phyloP scores from a whole-genome alignment of 2,888 invertebrate species.

The Tanytarsus gracilentus region DNA sequence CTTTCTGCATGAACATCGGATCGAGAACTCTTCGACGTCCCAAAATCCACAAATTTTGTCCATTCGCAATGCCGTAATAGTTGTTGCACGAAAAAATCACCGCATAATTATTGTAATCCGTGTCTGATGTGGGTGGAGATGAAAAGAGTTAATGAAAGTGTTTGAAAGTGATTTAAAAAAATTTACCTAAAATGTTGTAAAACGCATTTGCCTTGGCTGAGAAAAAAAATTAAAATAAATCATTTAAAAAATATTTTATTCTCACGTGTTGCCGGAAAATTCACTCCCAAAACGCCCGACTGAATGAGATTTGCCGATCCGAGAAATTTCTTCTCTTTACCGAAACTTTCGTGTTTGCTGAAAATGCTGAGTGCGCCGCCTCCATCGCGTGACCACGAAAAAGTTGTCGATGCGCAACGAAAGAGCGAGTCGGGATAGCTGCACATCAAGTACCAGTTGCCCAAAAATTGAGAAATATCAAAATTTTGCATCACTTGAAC shows the following conservation, averaged over 20 bases:
- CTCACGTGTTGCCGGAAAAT: conserved; percentile 15
- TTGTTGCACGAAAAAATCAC: conserved; percentile 22
- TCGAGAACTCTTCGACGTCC: conserved; percentile 10
- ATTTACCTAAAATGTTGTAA: conserved; percentile 19
- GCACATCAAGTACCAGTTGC: not conserved
- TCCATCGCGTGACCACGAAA: not conserved
- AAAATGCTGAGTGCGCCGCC: not conserved
- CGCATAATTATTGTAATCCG: conserved; percentile 24
- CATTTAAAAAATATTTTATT: not conserved
- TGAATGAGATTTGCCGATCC: not conserved
- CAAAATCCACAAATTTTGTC: conserved; percentile 17
- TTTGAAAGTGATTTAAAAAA: not conserved
- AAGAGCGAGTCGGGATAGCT: not conserved
- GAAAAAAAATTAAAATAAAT: not conserved
- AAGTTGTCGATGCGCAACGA: not conserved
- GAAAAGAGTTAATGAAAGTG: not conserved
- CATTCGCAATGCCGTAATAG: conserved; percentile 6
- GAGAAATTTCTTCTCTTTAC: conserved; percentile 12
- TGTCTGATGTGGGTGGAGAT: not conserved
- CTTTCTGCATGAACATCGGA: not conserved
- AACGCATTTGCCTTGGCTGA: conserved; percentile 20
- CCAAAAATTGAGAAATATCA: not conserved
- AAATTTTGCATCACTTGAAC: not conserved
- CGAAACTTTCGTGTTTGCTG: conserved; percentile 1
- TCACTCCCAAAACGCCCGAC: not conserved